Conservation (phyloP, 2,888 invertebrate species). For the Pyralis farinalis region DNA sequence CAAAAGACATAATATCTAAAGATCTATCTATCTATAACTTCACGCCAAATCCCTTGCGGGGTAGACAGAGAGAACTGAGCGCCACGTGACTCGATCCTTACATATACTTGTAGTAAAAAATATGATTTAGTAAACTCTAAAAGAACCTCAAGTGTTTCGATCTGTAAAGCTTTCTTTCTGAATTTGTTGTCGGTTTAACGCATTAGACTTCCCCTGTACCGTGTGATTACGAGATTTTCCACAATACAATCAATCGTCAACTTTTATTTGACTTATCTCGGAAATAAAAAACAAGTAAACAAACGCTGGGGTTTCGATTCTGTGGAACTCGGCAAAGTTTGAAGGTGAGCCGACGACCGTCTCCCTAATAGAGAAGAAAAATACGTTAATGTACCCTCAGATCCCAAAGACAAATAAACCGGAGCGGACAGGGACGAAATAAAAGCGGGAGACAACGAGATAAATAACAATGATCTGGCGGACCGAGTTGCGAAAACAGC, state of each 20-base stretch:
- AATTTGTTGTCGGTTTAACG: constrained; percentile 41
- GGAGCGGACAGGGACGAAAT: constrained; percentile 72
- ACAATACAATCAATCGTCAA: constrained; percentile 77
- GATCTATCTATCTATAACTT: no score
- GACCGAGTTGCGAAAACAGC: constrained; percentile 31
- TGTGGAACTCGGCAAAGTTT: constrained; percentile 63
- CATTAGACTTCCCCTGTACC: constrained; percentile 43
- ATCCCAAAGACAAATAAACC: constrained; percentile 78
- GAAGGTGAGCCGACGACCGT: constrained; percentile 72
- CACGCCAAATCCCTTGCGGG: no score
- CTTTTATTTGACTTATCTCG: constrained; percentile 74
- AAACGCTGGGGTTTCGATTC: constrained; percentile 56
- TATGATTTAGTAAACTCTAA: no score
- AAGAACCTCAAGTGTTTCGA: no score
- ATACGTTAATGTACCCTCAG: constrained; percentile 80
- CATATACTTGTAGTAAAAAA: no score
- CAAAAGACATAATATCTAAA: no score
- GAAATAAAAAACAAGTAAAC: constrained; percentile 73
- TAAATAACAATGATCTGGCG: constrained; percentile 75
- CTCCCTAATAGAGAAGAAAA: constrained; percentile 79
- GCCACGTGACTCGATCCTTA: no score
- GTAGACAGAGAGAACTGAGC: no score
- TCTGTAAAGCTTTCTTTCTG: background rate
- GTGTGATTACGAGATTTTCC: constrained; percentile 59
- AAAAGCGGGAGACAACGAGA: constrained; percentile 68